These are phyloP conservation scores for Scaptomyza flava DNA, from an alignment of 2,888 invertebrate species.

Conservation along the genomic window DNA sequence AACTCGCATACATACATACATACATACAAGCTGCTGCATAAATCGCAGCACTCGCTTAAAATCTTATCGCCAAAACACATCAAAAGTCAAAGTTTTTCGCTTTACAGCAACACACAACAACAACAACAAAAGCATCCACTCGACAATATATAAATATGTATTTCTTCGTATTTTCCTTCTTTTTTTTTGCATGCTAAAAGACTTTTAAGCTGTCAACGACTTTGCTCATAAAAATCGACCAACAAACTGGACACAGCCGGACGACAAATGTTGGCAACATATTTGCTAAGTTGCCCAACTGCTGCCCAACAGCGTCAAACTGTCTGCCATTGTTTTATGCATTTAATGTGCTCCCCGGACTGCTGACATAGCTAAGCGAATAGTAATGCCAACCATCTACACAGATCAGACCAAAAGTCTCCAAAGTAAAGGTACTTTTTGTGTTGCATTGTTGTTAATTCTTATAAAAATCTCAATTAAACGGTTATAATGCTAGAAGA, in stretches of 20 bases:
- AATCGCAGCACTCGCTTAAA: slow-evolving; percentile 72
- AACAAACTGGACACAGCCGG: slow-evolving; percentile 50
- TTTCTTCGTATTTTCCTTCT: background rate
- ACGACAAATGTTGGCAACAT: slow-evolving; percentile 26
- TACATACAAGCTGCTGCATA: slow-evolving; percentile 44
- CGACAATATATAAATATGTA: background rate
- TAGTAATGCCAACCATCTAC: slow-evolving; percentile 12
- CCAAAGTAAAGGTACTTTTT: no score
- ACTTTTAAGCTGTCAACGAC: slow-evolving; percentile 76
- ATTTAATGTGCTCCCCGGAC: slow-evolving; percentile 61
- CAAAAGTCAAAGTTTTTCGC: slow-evolving; percentile 60
- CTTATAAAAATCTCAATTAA: no score
- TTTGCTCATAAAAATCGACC: slow-evolving; percentile 77
- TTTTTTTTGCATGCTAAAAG: slow-evolving; percentile 66
- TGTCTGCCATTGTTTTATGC: slow-evolving; percentile 76
- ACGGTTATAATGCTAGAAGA: no score
- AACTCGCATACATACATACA: background rate
- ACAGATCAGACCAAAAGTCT: slow-evolving; percentile 5
- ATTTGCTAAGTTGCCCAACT: slow-evolving; percentile 13
- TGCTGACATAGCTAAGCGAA: slow-evolving; percentile 2
- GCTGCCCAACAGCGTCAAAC: slow-evolving; percentile 74
- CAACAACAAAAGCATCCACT: slow-evolving; percentile 8
- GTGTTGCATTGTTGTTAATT: no score
- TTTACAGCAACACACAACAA: slow-evolving; percentile 27
- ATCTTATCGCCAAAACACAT: slow-evolving; percentile 71